A percentile compares a stretch with the other conserved stretches of the same genome.
Conservation (phyloP, 2,888 invertebrate genomes). For the Catocala fraxini region DNA sequence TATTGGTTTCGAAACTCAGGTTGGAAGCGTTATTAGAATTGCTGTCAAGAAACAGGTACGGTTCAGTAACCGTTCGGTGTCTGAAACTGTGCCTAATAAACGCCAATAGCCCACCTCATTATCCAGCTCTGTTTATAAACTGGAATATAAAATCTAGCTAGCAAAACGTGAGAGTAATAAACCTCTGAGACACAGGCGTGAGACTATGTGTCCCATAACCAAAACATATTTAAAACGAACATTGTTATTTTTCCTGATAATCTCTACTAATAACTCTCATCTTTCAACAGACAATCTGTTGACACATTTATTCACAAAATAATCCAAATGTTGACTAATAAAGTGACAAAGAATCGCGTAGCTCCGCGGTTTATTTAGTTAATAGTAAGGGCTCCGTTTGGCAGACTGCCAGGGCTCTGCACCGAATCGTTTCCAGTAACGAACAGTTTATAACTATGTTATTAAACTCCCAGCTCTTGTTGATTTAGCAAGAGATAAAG, state of each 20-base stretch:
- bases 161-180: too few relatives aligned
- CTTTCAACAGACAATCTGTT: neutral
- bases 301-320: conserved; percentile 1
- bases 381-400: conserved; percentile 1
- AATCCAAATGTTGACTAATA: neutral
- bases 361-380: neutral
- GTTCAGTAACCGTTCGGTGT: too few relatives aligned
- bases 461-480: neutral
- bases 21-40: too few relatives aligned
- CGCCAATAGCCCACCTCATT: too few relatives aligned
- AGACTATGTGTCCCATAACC: too few relatives aligned
- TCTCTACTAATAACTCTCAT: too few relatives aligned
- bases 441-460: neutral
- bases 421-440: conserved; percentile 4
- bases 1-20: too few relatives aligned
- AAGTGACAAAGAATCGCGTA: neutral
- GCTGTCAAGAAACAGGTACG: too few relatives aligned
- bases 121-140: too few relatives aligned
- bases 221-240: neutral
- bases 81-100: too few relatives aligned
- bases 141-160: too few relatives aligned
- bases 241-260: neutral
- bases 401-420: neutral
- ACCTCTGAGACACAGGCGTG: too few relatives aligned
- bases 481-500: conserved; percentile 4